Conservation (phyloP, 2,113 vertebrate genomes). For the Ophiodon elongatus region DNA sequence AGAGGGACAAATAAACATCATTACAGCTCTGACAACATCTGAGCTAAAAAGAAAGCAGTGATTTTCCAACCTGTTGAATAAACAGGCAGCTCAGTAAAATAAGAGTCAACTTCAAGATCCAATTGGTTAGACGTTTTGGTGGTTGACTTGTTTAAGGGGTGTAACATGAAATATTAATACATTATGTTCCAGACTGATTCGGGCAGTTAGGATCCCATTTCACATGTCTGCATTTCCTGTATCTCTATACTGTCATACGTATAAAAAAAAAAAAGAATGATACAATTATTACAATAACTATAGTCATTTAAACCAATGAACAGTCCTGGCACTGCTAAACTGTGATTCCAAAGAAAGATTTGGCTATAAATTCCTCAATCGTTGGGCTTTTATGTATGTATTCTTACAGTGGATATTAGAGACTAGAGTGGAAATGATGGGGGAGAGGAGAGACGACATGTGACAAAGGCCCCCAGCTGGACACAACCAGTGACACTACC, state of each 20-base stretch:
- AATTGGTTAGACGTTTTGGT: too few species aligned
- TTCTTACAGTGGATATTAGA: neutral
- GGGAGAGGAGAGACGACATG: neutral
- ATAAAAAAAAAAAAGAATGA: neutral
- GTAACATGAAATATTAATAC: neutral
- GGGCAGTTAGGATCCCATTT: neutral
- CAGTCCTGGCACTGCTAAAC: neutral
- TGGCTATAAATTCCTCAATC: neutral
- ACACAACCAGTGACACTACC: constrained; percentile 1
- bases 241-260: neutral
- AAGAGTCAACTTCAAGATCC: neutral
- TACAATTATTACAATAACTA: neutral
- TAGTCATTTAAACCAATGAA: neutral
- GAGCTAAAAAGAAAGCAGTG: neutral
- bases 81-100: neutral
- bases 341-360: neutral
- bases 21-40: neutral
- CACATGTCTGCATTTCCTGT: neutral
- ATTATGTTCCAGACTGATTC: neutral
- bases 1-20: neutral
- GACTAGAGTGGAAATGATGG: neutral
- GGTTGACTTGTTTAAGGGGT: neutral
- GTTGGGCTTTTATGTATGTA: neutral
- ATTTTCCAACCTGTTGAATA: neutral
- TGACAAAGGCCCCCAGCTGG: constrained; percentile 5